Evolutionary conservation across 2,797 vertebrate genomes (phyloP), one percentile per base, ranked within the genome.

Genomic region (Sebastes ruberrimus): DNA sequence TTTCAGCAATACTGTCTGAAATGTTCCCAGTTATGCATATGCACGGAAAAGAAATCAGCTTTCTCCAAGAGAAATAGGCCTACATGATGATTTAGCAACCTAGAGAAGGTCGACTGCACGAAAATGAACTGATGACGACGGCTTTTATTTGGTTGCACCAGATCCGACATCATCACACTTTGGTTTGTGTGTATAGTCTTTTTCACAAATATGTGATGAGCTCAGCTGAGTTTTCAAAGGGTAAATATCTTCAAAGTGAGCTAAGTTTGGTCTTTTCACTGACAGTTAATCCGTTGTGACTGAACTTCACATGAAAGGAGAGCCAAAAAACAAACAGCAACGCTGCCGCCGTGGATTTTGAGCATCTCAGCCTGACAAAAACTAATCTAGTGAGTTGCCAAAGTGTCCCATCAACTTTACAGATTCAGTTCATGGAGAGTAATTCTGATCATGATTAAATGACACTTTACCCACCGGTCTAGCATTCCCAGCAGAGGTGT

Each of bases 401-500:
- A 84, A 46, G 14, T 33, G 22, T 20, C 9, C 10, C 10, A 20
- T 52, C 22, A 63, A 7, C 4, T n/a, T 70, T 18, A 9, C 33
- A 68, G 30, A 76, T 38, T 27, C 7, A 30, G 18, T 35, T 32
- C 1, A 38, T 52, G 28, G n/a, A 65, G 35, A 64, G 27, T 18
- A 20, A 33, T 67, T 74, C 10, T 63, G 66, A 28, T 57, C 3
- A 1, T 38, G 61, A 69, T 65, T 38, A 69, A 86, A 63, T 71
- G 33, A 76, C 62, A 49, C 46, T 42, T 28, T 30, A 57, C 30
- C 42, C n/a, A 32, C 35, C 33, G 71, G 68, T 22, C 14, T 3
- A 11, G 27, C 20, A 35, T 70, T 83, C 53, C 65, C 77, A 53
- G 27, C 4, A 82, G 78, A 73, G 35, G 65, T 73, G 33, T 62